Evolutionary conservation across 2,113 vertebrate genomes (phyloP).

Genomic region (Ranitomeya imitator): DNA sequence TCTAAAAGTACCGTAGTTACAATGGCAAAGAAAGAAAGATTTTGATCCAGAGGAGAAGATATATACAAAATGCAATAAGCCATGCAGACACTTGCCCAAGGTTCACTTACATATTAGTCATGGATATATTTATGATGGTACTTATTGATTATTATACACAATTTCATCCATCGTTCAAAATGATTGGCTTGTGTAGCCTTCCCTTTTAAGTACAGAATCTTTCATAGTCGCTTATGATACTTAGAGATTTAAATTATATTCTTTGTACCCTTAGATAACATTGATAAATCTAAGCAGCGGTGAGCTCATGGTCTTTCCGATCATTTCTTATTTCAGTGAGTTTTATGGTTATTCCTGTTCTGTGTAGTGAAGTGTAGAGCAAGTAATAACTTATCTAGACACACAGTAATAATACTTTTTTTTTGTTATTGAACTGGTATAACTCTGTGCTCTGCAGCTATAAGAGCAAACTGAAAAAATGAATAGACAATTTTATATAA

Average conservation of each 20-base stretch:
- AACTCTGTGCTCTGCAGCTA: conserved; percentile 3
- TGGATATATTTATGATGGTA: neutral
- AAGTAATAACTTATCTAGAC: conserved; percentile 52
- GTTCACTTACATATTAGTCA: conserved; percentile 10
- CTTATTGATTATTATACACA: neutral
- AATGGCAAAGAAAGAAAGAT: neutral
- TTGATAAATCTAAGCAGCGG: conserved; percentile 43
- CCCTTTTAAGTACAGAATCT: conserved; percentile 2
- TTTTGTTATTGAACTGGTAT: conserved; percentile 33
- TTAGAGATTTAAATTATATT: conserved; percentile 32
- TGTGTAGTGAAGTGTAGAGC: conserved; percentile 52
- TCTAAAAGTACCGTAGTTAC: neutral
- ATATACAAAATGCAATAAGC: neutral
- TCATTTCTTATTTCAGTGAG: conserved; percentile 53
- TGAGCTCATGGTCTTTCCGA: conserved; percentile 51
- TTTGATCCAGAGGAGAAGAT: neutral
- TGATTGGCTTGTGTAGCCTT: neutral
- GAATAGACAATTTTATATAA: conserved; percentile 1
- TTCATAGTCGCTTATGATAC: conserved; percentile 13
- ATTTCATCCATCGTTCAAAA: neutral
- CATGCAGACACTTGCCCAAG: neutral
- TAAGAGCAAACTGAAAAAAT: conserved; percentile 10
- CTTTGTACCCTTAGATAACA: conserved; percentile 42
- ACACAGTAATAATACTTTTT: conserved; percentile 47
- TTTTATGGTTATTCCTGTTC: conserved; percentile 55